Evolutionary conservation across 2,888 invertebrate species (phyloP), one percentile per base, ranked within the genome.

Genomic region (Caenorhabditis wallacei): DNA sequence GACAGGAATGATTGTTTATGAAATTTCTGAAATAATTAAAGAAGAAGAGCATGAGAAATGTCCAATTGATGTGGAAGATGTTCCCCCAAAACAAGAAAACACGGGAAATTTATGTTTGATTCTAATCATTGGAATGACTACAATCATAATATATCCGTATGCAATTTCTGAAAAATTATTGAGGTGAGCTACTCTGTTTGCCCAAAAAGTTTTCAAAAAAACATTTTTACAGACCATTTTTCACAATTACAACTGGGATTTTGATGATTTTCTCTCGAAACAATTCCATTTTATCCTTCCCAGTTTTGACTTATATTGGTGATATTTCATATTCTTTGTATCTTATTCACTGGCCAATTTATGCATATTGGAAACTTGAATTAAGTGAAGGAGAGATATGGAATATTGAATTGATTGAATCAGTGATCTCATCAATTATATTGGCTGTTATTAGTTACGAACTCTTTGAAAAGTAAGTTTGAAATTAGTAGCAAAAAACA

Each of bases 281-380:
- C 2, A 54, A 69, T 30, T 1, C 18, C 1, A 11, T 69, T 18
- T 46, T 69, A 24, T 54, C 54, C 1, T 46, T 20, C 7, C 57
- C 26, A 2, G 13, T 59, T 30, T 57, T 78, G 5, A 37, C 51
- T 8, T 75, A 75, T 75, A 56, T 75, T 26, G 74, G 74, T 10
- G 56, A 75, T 63, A 30, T 56, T 22, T 75, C 74, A n/a, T 75
- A 75, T 53, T 43, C 54, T 10, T 30, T 75, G 4, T 75, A 75
- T n/a, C 22, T 75, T 24, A 40, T 76, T 22, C 76, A 76, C n/a
- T 76, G 76, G 76, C 76, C 75, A 37, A 20, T 75, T 57, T 68
- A 68, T 54, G 54, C 68, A 2, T 68, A 40, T 24, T 68, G 68
- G 68, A 68, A 68, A 18, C 40, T 68, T 16, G 22, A 20, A 37